Percentiles rank a stretch among this genome's conserved stretches.
phyloP scores from a whole-genome alignment of 2,797 vertebrate species.

The Chrysocyon brachyurus region DNA sequence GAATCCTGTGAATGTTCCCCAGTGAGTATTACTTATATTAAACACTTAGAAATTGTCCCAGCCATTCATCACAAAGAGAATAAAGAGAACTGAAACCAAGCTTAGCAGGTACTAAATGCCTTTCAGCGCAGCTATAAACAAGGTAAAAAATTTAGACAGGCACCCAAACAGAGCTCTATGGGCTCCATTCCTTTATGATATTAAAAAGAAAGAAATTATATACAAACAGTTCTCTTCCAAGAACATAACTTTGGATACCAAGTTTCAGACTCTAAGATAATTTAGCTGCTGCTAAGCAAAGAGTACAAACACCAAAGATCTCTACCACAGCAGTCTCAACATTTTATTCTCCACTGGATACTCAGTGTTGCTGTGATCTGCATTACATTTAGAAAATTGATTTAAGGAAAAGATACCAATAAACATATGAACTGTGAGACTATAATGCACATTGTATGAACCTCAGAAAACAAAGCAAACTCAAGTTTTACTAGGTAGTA shows the following conservation, averaged over 20 bases:
- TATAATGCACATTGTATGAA: constrained; percentile 29
- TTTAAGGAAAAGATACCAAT: constrained; percentile 54
- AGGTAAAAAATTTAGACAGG: constrained; percentile 49
- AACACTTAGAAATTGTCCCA: constrained; percentile 46
- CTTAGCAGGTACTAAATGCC: constrained; percentile 46
- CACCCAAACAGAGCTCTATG: constrained; percentile 21
- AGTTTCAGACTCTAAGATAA: constrained; percentile 61
- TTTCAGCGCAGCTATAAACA: constrained; percentile 63
- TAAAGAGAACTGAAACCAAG: constrained; percentile 43
- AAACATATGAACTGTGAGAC: constrained; percentile 55
- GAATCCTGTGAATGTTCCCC: constrained; percentile 22
- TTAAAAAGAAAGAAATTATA: constrained; percentile 62
- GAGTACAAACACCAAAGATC: constrained; percentile 50
- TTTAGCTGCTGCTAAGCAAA: constrained; percentile 52
- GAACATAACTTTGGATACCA: constrained; percentile 45
- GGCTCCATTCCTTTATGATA: constrained; percentile 10
- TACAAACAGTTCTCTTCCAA: constrained; percentile 51
- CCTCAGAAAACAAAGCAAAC: constrained; percentile 45
- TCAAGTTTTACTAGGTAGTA: constrained; percentile 44
- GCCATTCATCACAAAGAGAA: constrained; percentile 39
- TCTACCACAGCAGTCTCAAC: background rate
- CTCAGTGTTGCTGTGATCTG: background rate
- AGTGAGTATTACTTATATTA: constrained; percentile 53
- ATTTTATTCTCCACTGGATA: constrained; percentile 27
- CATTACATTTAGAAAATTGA: constrained; percentile 30